These are phyloP conservation scores for Caenorhabditis sp. DNA, from an alignment of 2,888 invertebrate species.

Conservation along the genomic window DNA sequence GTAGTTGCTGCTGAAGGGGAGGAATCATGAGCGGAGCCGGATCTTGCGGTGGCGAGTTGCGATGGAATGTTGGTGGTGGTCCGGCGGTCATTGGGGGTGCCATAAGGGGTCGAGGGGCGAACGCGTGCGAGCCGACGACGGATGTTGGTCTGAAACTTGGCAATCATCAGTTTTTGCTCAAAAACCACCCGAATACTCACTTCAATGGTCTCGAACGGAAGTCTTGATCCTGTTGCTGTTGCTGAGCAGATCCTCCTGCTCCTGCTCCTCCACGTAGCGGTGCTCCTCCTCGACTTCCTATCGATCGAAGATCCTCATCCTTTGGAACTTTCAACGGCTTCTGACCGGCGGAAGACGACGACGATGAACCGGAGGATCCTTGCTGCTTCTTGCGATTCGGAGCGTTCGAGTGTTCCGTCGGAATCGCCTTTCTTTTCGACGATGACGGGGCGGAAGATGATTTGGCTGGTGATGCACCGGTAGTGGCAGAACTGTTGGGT, in stretches of 20 bases:
- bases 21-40: conserved; percentile 25
- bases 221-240: conserved; percentile 24
- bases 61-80: conserved; percentile 1
- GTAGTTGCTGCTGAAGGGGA: conserved; percentile 24
- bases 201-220: conserved; percentile 29
- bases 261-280: too few species aligned
- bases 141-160: conserved; percentile 51
- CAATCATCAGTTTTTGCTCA: not conserved
- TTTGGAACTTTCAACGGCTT: not conserved
- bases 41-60: conserved; percentile 25
- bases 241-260: not conserved
- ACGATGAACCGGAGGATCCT: not conserved
- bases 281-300: not conserved
- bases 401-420: conserved; percentile 33
- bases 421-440: conserved; percentile 30
- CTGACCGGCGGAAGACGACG: too few species aligned
- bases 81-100: conserved; percentile 9
- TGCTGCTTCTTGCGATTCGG: conserved; percentile 42
- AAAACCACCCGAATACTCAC: too few species aligned
- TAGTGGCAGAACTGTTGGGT: not conserved
- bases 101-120: conserved; percentile 19
- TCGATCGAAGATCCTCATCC: conserved; percentile 47
- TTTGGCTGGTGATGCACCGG: not conserved
- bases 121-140: conserved; percentile 57
- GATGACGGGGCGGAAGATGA: conserved; percentile 1